These are phyloP conservation scores for Agrochola litura DNA, from an alignment of 2,888 invertebrate species.

Conservation along the genomic window DNA sequence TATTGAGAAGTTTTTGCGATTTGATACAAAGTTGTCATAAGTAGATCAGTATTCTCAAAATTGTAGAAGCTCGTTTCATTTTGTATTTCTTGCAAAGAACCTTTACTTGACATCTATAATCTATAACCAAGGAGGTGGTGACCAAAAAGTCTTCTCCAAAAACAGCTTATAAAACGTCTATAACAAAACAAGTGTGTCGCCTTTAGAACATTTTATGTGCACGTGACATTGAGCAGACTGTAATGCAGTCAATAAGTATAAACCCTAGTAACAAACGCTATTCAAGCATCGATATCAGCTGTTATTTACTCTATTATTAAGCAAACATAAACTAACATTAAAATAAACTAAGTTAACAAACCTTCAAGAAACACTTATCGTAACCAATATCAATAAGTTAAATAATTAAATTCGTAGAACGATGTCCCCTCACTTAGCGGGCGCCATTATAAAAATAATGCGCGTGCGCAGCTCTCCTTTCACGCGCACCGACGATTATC, in stretches of 20 bases:
- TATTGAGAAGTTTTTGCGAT: background rate
- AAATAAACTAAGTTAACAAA: conserved; percentile 43
- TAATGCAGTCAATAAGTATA: background rate
- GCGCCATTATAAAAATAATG: conserved; percentile 64
- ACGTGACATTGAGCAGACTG: background rate
- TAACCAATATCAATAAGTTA: conserved; percentile 62
- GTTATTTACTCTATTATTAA: conserved; percentile 12
- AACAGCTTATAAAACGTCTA: background rate
- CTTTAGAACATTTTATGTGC: background rate
- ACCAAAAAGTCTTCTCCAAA: background rate
- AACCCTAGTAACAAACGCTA: background rate
- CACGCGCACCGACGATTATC: conserved; percentile 73
- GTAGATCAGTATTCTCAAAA: background rate
- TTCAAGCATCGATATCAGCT: conserved; percentile 8
- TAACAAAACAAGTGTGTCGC: background rate
- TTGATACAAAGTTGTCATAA: conserved; percentile 35
- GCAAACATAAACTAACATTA: conserved; percentile 36
- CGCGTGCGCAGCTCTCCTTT: conserved; percentile 70
- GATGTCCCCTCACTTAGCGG: conserved; percentile 66
- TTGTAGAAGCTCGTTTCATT: background rate
- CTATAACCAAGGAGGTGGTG: background rate
- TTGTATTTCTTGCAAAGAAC: background rate
- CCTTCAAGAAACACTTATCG: conserved; percentile 52
- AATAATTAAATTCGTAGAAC: conserved; percentile 69
- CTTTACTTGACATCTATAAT: background rate